These are phyloP conservation scores for Malthinus flaveolus DNA, from an alignment of 2,888 invertebrate species.

Conservation along the genomic window DNA sequence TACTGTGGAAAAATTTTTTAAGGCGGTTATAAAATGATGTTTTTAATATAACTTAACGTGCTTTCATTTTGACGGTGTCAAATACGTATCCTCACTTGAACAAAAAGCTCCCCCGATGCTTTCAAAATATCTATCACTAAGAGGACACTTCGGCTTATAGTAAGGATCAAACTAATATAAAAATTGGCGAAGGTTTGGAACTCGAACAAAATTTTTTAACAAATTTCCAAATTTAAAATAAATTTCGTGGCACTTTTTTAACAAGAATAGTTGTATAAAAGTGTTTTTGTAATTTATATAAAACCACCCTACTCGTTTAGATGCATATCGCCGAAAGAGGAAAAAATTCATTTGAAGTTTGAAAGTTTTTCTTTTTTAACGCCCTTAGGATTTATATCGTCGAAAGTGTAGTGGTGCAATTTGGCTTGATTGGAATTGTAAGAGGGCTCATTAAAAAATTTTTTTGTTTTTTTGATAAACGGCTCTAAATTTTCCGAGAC, in stretches of 20 bases:
- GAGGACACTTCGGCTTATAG: constrained; percentile 1
- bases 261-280: not conserved
- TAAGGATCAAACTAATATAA: not conserved
- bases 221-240: too few relatives aligned
- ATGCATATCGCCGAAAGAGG: constrained; percentile 4
- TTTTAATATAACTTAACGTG: constrained; percentile 1
- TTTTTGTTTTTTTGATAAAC: constrained; percentile 11
- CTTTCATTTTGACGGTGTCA: constrained; percentile 3
- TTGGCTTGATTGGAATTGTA: too few relatives aligned
- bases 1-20: too few relatives aligned
- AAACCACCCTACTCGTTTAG: constrained; percentile 3
- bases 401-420: too few relatives aligned
- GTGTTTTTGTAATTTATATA: not conserved
- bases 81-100: constrained; percentile 5
- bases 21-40: not conserved
- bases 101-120: constrained; percentile 4
- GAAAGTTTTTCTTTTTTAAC: constrained; percentile 3
- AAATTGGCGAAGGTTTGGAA: too few relatives aligned
- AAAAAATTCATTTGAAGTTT: constrained; percentile 11
- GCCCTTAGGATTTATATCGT: not conserved
- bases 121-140: constrained; percentile 4
- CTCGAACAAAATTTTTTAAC: too few relatives aligned
- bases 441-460: not conserved
- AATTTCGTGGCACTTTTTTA: too few relatives aligned
- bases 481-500: constrained; percentile 14